Evolutionary conservation across 2,113 vertebrate species (phyloP), one percentile per base, ranked within the genome.

Genomic region (Calonectris borealis): DNA sequence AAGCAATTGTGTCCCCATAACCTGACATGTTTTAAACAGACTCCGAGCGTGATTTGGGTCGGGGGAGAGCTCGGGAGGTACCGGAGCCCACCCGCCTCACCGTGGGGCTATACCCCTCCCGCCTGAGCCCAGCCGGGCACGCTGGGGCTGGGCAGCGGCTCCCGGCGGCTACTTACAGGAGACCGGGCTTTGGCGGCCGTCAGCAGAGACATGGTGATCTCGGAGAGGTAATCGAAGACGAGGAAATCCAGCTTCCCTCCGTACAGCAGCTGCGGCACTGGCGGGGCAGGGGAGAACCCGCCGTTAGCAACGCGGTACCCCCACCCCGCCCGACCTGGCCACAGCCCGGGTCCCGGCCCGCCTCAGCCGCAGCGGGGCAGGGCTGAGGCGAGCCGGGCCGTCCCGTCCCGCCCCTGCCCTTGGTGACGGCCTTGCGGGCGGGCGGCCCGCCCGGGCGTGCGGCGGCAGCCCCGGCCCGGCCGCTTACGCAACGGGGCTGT

Each of bases 201-300:
- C 85, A 99, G 98, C 82, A 99, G 97, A 18, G 99, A 99, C 98
- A 99, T 98, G 83, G 98, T 99, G 96, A 99, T 98, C 96, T 99
- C 99, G n/a, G 98, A 99, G 44, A 99, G 98, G 94, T 99, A 99
- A 97, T 99, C 98, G 81, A 99, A 99, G 62, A 99, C 98, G 86
- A 99, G 98, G 97, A 98, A 99, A 98, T 99, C 98, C 96, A 99
- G 89, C 80, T 98, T 98, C 68, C 99, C 98, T 7, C 97, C 88
- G 77, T 98, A 97, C 25, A 99, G 93, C 81, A 99, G 95, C 97
- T 99, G 98, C 93, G 98, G 98, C 94, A 99, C 99, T 99, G 69
- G 3, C 40, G 21, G 58, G 51, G 55, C 49, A 60, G 7, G 22
- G 42, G 11, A 54, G 32, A 58, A 38, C 4, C 13, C 20, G 21